Conservation (phyloP, 1,140 invertebrate genomes). For the Potamilus streckersoni region DNA sequence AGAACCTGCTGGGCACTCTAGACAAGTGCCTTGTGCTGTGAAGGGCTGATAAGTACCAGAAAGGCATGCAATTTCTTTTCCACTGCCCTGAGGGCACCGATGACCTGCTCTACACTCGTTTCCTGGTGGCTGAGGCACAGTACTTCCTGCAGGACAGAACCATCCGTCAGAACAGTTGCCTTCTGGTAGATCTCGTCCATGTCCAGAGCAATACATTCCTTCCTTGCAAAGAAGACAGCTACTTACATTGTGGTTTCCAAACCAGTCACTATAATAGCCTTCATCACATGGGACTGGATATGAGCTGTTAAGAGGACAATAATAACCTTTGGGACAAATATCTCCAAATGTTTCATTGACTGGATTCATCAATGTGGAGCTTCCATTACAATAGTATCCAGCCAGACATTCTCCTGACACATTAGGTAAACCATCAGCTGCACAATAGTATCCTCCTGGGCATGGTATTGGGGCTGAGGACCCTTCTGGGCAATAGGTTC, state of each 20-base stretch:
- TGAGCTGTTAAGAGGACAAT: slow-evolving; percentile 56
- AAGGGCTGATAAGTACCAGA: slow-evolving; percentile 61
- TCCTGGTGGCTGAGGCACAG: slow-evolving; percentile 57
- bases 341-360: slow-evolving; percentile 61
- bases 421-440: slow-evolving; percentile 46
- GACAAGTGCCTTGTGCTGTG: slow-evolving; percentile 50
- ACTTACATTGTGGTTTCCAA: slow-evolving; percentile 53
- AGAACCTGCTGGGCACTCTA: slow-evolving; percentile 53
- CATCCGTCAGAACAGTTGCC: slow-evolving; percentile 58
- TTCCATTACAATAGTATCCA: slow-evolving; percentile 59
- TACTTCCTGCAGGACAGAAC: slow-evolving; percentile 63
- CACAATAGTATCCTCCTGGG: slow-evolving; percentile 61
- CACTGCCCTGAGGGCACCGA: slow-evolving; percentile 57
- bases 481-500: slow-evolving; percentile 60
- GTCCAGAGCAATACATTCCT: slow-evolving; percentile 60
- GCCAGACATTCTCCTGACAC: slow-evolving; percentile 55
- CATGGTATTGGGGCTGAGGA: slow-evolving; percentile 48
- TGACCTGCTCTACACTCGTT: slow-evolving; percentile 62
- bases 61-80: slow-evolving; percentile 53
- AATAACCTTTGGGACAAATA: slow-evolving; percentile 63
- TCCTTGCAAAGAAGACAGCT: slow-evolving; percentile 63
- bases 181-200: slow-evolving; percentile 53
- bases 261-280: slow-evolving; percentile 53
- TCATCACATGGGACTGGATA: slow-evolving; percentile 49
- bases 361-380: slow-evolving; percentile 53